phyloP scores from a whole-genome alignment of 92 coral and sea anemone species.

The Ricordea florida region DNA sequence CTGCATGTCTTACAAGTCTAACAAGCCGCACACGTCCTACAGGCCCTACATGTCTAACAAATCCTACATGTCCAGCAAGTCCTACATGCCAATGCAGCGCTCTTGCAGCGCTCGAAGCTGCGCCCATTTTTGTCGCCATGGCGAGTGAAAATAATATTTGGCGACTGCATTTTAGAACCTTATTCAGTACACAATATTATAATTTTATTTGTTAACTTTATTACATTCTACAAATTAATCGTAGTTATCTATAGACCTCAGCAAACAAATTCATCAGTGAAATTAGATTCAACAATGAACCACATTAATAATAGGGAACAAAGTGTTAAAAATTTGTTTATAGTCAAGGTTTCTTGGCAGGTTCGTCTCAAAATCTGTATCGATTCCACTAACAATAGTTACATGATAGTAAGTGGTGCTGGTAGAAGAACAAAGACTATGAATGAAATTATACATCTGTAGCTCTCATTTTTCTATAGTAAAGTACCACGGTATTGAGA shows the following conservation, averaged over 20 bases:
- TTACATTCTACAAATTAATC: background rate
- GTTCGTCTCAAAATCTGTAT: background rate
- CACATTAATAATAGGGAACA: background rate
- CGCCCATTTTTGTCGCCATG: too few species aligned
- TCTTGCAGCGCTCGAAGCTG: too few species aligned
- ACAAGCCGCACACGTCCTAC: background rate
- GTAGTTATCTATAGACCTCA: background rate
- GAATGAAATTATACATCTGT: background rate
- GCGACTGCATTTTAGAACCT: too few species aligned
- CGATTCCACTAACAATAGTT: background rate
- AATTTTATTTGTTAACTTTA: background rate
- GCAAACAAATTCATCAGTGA: conserved; percentile 1
- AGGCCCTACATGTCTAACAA: background rate
- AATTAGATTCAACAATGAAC: background rate
- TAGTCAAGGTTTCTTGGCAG: background rate
- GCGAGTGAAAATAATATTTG: too few species aligned
- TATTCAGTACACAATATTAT: background rate
- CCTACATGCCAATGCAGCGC: too few species aligned
- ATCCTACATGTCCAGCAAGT: background rate
- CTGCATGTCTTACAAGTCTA: background rate
- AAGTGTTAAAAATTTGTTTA: background rate
- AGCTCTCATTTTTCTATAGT: background rate
- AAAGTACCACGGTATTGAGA: background rate
- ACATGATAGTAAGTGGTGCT: background rate
- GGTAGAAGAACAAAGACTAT: background rate